Evolutionary conservation across 2,113 vertebrate genomes (phyloP), one percentile per base, ranked within the genome.

Genomic region (Leucopsar rothschildi): DNA sequence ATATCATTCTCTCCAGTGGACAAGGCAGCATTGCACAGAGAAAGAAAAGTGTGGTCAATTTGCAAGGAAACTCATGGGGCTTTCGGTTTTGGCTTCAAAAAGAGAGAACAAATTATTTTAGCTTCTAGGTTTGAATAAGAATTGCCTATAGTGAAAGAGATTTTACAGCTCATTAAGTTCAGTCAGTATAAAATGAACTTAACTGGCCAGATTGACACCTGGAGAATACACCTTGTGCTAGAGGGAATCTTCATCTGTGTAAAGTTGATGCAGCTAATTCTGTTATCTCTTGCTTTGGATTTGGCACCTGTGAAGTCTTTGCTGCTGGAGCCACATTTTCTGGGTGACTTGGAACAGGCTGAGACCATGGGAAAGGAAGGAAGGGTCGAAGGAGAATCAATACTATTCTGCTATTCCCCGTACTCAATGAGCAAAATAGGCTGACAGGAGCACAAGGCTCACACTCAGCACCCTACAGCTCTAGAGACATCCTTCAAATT

Each of bases 101-200:
- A 23, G 11, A 33, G 27, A 82, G 65, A 81, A 82, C 20, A 87
- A 91, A 89, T 84, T 60, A 66, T 52, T 92, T 91, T 70, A 39
- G 29, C 40, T 91, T 64, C 44, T 75, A 50, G 15, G 24, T 86
- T 92, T 91, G 69, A 84, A 37, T 73, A 78, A 82, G 87, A 89
- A 87, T 70, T 94, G 73, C 81, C 92, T 91, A 56, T 92, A 85
- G 52, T 71, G 78, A 89, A 92, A 87, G 40, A 92, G 65, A 85
- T 89, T 96, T 95, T 92, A 84, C 49, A 87, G 73, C 55, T 73
- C 69, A 89, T 95, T 95, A 89, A 92, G 52, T 89, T 84, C 77
- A 95, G 84, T 95, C 78, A 68, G 70, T 79, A 44, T 44, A 47
- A 87, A 96, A 87, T 92, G 44, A 94, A 78, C 39, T 78, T 84